phyloP scores from a whole-genome alignment of 1,140 invertebrate species.

The Gryllus bimaculatus region DNA sequence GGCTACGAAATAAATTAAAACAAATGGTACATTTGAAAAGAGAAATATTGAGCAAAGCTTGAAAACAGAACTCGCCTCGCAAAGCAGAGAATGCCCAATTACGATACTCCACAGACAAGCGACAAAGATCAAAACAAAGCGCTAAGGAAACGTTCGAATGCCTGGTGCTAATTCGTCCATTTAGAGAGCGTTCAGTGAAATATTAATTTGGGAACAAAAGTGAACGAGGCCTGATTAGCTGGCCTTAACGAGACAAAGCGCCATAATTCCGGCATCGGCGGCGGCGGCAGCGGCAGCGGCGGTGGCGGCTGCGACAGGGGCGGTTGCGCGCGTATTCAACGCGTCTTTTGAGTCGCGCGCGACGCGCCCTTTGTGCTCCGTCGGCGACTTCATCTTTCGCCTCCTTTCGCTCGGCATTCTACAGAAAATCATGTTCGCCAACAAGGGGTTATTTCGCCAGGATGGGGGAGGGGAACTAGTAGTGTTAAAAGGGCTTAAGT shows the following conservation, averaged over 20 bases:
- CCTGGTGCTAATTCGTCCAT: neutral
- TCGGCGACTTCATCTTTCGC: neutral
- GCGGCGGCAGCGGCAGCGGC: no score
- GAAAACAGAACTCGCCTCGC: neutral
- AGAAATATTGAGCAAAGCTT: no score
- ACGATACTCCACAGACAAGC: neutral
- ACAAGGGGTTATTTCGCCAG: neutral
- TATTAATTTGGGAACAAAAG: neutral
- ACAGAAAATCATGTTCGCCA: neutral
- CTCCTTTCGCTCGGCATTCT: neutral
- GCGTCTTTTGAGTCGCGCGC: no score
- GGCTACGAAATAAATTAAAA: no score
- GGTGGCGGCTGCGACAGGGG: no score
- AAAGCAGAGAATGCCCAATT: neutral
- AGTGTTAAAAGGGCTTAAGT: constrained; percentile 4
- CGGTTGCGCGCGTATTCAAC: no score
- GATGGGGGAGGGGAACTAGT: neutral
- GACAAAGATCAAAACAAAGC: neutral
- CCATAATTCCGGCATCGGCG: neutral
- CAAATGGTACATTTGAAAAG: no score
- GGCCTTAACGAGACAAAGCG: neutral
- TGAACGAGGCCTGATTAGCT: neutral
- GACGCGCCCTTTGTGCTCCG: neutral
- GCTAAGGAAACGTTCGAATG: neutral
- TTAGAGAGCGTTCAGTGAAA: neutral